phyloP scores from a whole-genome alignment of 2,888 invertebrate species.

The Torymus auratus region DNA sequence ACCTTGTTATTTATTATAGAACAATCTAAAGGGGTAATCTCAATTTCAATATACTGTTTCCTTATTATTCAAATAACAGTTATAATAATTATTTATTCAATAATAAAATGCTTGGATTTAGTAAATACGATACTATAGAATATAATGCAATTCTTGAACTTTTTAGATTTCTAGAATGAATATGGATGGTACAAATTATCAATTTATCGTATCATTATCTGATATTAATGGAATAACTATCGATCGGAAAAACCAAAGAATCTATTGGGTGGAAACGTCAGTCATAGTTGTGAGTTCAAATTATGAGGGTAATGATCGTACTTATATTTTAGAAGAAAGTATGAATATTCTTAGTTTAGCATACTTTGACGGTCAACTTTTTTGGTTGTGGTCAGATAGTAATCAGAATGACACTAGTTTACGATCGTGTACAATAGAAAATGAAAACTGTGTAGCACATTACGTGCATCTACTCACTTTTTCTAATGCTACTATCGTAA shows the following conservation, averaged over 20 bases:
- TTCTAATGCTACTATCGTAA: background rate
- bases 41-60: background rate
- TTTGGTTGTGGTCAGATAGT: constrained; percentile 4
- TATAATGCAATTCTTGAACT: background rate
- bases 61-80: background rate
- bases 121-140: background rate
- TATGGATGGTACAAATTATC: constrained; percentile 17
- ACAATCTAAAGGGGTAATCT: constrained; percentile 10
- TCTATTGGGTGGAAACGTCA: constrained; percentile 4
- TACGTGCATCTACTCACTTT: background rate
- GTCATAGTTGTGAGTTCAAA: background rate
- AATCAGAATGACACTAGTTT: background rate
- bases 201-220: too few species aligned
- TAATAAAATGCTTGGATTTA: background rate
- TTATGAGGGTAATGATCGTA: background rate
- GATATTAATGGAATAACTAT: background rate
- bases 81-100: background rate
- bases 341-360: background rate
- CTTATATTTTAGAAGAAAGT: background rate
- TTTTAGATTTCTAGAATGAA: constrained; percentile 3
- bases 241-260: background rate
- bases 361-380: background rate
- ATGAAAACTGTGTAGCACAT: background rate
- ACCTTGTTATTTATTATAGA: constrained; percentile 33
- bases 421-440: background rate